Conservation (phyloP, 2,888 invertebrate genomes). For the Leptinotarsa juncta region DNA sequence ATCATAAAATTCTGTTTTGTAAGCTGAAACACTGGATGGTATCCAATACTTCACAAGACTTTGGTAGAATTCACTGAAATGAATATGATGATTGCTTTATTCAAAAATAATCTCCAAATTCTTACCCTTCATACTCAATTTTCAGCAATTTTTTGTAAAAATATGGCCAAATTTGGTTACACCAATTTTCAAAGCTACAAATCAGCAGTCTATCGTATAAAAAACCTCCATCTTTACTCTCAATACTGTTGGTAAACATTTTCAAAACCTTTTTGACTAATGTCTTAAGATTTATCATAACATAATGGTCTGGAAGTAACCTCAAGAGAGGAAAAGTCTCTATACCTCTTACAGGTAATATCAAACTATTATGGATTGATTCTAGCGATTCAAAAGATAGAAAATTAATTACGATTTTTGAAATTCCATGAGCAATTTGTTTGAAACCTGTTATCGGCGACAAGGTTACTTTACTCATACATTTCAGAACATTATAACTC, state of each 20-base stretch:
- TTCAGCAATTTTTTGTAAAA: constrained; percentile 41
- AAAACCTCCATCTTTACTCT: constrained; percentile 52
- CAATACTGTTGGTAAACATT: constrained; percentile 52
- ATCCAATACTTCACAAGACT: constrained; percentile 56
- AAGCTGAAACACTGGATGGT: constrained; percentile 46
- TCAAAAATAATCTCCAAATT: not conserved
- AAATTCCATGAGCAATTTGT: constrained; percentile 46
- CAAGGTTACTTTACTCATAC: constrained; percentile 43
- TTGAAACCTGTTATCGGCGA: constrained; percentile 49
- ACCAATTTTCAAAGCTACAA: constrained; percentile 50
- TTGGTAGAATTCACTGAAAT: constrained; percentile 55
- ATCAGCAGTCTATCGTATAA: constrained; percentile 48
- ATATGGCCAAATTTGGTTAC: constrained; percentile 46
- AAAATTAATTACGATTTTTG: constrained; percentile 45
- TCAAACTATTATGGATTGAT: constrained; percentile 40
- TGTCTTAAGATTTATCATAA: constrained; percentile 30
- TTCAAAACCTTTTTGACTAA: constrained; percentile 45
- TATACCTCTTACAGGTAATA: constrained; percentile 48
- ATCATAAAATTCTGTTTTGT: constrained; percentile 48
- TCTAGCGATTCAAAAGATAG: constrained; percentile 32
- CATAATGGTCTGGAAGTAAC: constrained; percentile 32
- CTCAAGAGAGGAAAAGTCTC: constrained; percentile 46
- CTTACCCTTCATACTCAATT: constrained; percentile 51
- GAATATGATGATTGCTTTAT: not conserved
- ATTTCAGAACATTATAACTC: constrained; percentile 41